Evolutionary conservation across 2,888 invertebrate species (phyloP).

Genomic region (Lochmaea capreae): DNA sequence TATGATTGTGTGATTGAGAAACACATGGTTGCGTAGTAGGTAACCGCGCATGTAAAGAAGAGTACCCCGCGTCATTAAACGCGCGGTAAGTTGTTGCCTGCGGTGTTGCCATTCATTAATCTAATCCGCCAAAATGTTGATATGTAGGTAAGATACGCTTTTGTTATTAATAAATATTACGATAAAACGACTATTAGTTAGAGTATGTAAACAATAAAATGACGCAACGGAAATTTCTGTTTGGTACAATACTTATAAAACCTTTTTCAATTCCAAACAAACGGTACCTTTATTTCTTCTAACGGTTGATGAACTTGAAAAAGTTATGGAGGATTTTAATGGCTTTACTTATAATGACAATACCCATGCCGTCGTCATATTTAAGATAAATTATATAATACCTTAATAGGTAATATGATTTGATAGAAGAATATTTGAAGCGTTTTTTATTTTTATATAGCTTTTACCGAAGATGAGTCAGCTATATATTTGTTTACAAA

Average conservation of each 20-base stretch:
- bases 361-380: neutral
- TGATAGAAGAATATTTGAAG: neutral
- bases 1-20: constrained; percentile 53
- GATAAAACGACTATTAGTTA: neutral
- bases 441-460: too few relatives aligned
- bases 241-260: neutral
- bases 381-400: neutral
- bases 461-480: neutral
- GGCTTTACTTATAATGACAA: constrained; percentile 1
- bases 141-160: constrained; percentile 5
- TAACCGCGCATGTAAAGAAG: constrained; percentile 50
- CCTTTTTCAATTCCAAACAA: neutral
- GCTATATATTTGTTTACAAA: neutral
- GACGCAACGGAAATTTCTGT: neutral
- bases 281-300: constrained; percentile 8
- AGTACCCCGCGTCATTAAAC: constrained; percentile 39
- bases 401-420: neutral
- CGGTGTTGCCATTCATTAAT: constrained; percentile 24
- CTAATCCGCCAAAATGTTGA: constrained; percentile 6
- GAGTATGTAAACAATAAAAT: neutral
- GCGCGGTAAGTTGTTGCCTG: constrained; percentile 34
- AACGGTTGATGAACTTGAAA: constrained; percentile 13
- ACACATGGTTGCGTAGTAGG: constrained; percentile 66
- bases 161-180: neutral
- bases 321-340: constrained; percentile 9